These are phyloP conservation scores for Ctena decussata DNA, from an alignment of 2,888 invertebrate genomes.

Conservation along the genomic window DNA sequence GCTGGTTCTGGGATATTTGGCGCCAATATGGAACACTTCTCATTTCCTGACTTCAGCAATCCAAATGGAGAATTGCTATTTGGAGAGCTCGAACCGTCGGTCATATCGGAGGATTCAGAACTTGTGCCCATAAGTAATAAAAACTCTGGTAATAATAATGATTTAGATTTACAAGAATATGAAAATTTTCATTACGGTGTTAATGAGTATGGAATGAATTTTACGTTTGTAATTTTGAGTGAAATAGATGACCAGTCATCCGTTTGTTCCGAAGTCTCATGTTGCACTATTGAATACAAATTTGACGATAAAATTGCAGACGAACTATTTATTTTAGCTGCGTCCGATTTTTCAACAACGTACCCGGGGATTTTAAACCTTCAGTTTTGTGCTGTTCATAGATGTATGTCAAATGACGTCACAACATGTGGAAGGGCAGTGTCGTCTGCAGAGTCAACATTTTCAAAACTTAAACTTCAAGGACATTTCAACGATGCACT, in stretches of 20 bases:
- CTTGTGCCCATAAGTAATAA: neutral
- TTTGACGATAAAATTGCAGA: constrained; percentile 26
- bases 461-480: constrained; percentile 50
- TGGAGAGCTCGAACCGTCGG: constrained; percentile 55
- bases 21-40: constrained; percentile 53
- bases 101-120: neutral
- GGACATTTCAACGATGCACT: constrained; percentile 38
- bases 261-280: constrained; percentile 22
- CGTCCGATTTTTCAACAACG: constrained; percentile 29
- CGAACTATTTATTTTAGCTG: constrained; percentile 48
- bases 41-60: constrained; percentile 51
- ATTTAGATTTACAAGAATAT: neutral
- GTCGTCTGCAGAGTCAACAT: constrained; percentile 29
- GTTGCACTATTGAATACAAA: constrained; percentile 49
- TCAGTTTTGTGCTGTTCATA: constrained; percentile 59
- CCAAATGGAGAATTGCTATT: constrained; percentile 63
- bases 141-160: neutral
- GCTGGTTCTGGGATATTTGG: constrained; percentile 91
- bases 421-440: constrained; percentile 34
- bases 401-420: constrained; percentile 28
- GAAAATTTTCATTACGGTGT: neutral
- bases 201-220: constrained; percentile 51
- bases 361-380: constrained; percentile 48
- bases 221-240: constrained; percentile 30
- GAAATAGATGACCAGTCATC: neutral